Evolutionary conservation across 1,140 invertebrate genomes (phyloP), one percentile per base, ranked within the genome.

Genomic region (Heliconius melpomene): DNA sequence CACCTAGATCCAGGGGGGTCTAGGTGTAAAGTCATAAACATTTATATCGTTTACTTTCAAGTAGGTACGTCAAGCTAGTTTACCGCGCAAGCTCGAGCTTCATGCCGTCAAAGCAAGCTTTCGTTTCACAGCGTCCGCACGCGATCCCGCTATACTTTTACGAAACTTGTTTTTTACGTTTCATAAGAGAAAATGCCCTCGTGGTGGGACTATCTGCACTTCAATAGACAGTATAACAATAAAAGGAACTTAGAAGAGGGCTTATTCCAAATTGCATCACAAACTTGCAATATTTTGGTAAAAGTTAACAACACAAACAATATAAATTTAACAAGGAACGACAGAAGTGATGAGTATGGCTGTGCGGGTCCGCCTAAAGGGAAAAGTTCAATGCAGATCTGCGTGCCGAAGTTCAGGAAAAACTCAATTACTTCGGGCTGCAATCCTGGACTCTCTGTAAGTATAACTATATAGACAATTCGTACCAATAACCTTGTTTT

Each of bases 221-320:
- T 95, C 83, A 95, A 95, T 46, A 82, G 93, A 74, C 93, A 92
- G 79, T 94, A 92, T 79, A 82, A 90, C 20, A 95, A 94, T 81
- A 95, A 95, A 50, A 94, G 95, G 74, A 96, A 97, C 89, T 90
- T 97, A 66, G 96, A 97, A 84, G 96, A 96, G 83, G 96, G 96
- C 7, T 91, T 97, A 6, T 96, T 96, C 88, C 96, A 97, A 94
- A 97, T 97, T 74, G 96, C 96, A 2, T 96, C 96, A 1, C 96
- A 97, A 87, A 96, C 96, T 78, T 97, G 96, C 83, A 96, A 96
- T 86, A 96, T 97, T 82, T 93, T 97, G 52, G 96, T 97, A 32
- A 96, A 97, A 95, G 96, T 97, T 54, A 97, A 97, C 88, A 97
- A 97, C 85, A 97, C 96, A 70, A 96, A 97, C 90, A 97, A 97